Evolutionary conservation across 2,113 vertebrate species (phyloP).

Genomic region (Hippoglossus stenolepis): DNA sequence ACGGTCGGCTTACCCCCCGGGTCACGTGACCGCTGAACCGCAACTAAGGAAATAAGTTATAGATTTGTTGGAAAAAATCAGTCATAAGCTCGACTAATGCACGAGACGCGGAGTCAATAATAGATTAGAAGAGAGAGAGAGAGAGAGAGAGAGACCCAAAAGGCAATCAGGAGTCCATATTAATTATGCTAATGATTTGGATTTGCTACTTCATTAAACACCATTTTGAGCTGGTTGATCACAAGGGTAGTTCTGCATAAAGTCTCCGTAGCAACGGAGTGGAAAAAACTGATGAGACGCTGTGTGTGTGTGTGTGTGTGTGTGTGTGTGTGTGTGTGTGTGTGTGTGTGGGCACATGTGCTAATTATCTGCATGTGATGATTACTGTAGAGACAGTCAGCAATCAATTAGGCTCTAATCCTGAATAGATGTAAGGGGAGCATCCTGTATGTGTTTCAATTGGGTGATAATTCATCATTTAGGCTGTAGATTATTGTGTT

Average conservation of each 20-base stretch:
- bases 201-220: constrained; percentile 82
- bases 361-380: constrained; percentile 76
- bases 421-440: neutral
- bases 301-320: constrained; percentile 20
- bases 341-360: constrained; percentile 12
- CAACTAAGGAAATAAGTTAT: constrained; percentile 50
- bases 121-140: constrained; percentile 19
- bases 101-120: constrained; percentile 60
- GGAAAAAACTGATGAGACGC: neutral
- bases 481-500: constrained; percentile 7
- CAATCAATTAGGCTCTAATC: constrained; percentile 63
- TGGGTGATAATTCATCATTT: constrained; percentile 21
- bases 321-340: constrained; percentile 9
- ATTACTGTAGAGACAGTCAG: constrained; percentile 65
- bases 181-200: constrained; percentile 79
- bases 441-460: neutral
- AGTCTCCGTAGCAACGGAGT: constrained; percentile 57
- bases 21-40: constrained; percentile 39
- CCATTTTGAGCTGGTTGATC: constrained; percentile 73
- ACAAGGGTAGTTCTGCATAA: constrained; percentile 40
- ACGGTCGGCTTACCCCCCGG: constrained; percentile 17
- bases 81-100: constrained; percentile 57
- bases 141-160: constrained; percentile 41
- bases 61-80: constrained; percentile 65
- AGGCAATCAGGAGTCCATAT: constrained; percentile 70